These are phyloP conservation scores for Pachymerium ferrugineum DNA, from an alignment of 2,888 invertebrate species.

Conservation along the genomic window DNA sequence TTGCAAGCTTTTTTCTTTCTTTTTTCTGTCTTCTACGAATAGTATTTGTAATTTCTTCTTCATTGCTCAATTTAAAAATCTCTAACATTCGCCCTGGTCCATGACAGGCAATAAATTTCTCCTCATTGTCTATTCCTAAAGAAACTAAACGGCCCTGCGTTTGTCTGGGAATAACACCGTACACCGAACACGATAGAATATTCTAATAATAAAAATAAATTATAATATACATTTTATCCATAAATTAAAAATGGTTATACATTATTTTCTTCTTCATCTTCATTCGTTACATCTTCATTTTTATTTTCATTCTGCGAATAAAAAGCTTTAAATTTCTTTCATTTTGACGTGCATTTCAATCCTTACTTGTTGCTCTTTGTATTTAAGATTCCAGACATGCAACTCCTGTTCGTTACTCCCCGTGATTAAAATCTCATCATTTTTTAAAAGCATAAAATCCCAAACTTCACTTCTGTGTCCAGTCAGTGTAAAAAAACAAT, in stretches of 20 bases:
- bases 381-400: slow-evolving; percentile 72
- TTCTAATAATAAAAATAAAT: slow-evolving; percentile 29
- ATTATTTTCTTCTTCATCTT: slow-evolving; percentile 49
- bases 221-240: neutral
- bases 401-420: slow-evolving; percentile 80
- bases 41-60: slow-evolving; percentile 65
- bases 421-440: slow-evolving; percentile 77
- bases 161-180: slow-evolving; percentile 71
- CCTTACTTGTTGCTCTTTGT: slow-evolving; percentile 55
- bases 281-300: slow-evolving; percentile 42
- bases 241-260: slow-evolving; percentile 57
- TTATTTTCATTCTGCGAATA: slow-evolving; percentile 39
- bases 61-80: slow-evolving; percentile 70
- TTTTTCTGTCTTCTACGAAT: slow-evolving; percentile 73
- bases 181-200: slow-evolving; percentile 67
- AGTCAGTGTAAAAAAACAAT: slow-evolving; percentile 90
- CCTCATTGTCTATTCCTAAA: slow-evolving; percentile 64
- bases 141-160: slow-evolving; percentile 73
- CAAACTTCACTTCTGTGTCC: slow-evolving; percentile 66
- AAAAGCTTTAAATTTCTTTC: neutral
- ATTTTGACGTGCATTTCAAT: slow-evolving; percentile 40
- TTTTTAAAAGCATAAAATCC: slow-evolving; percentile 70
- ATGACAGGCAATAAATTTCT: slow-evolving; percentile 70
- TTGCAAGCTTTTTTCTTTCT: slow-evolving; percentile 50
- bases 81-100: slow-evolving; percentile 77